Percentiles rank a stretch among this genome's conserved stretches.
Conservation (phyloP, 2,113 vertebrate genomes). For the Morone chrysops region DNA sequence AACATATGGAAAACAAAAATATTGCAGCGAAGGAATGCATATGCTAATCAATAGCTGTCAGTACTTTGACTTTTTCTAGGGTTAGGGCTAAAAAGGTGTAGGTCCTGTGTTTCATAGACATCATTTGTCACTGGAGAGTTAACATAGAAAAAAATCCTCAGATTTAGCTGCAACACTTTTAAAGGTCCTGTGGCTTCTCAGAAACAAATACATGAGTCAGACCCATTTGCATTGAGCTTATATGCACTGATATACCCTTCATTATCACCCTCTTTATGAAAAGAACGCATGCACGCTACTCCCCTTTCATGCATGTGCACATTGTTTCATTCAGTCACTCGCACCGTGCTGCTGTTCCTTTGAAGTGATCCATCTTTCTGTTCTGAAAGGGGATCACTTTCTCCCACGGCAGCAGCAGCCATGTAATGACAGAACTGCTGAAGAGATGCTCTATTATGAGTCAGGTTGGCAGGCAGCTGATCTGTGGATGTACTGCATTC, state of each 20-base stretch:
- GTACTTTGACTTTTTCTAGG: neutral
- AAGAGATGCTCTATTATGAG: constrained; percentile 46
- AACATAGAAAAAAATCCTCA: neutral
- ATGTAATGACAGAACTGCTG: constrained; percentile 23
- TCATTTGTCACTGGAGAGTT: neutral
- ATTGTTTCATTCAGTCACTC: constrained; percentile 22
- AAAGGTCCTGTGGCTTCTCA: constrained; percentile 10
- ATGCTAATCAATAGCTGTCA: neutral
- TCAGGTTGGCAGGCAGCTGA: constrained; percentile 29
- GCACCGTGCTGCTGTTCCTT: neutral
- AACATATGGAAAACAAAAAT: neutral
- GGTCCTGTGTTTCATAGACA: neutral
- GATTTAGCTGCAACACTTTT: neutral
- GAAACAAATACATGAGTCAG: constrained; percentile 23
- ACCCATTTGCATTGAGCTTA: neutral
- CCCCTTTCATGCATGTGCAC: constrained; percentile 16
- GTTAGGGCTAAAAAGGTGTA: neutral
- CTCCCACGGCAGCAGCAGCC: constrained; percentile 37
- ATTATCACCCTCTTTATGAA: constrained; percentile 11
- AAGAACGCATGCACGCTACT: constrained; percentile 12
- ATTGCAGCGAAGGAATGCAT: neutral
- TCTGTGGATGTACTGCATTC: constrained; percentile 15
- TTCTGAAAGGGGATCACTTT: constrained; percentile 24
- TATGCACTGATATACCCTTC: neutral
- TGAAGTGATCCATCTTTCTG: constrained; percentile 35